These are phyloP conservation scores for Scelioninae gen. 2 DNA, from an alignment of 2,888 invertebrate genomes.

Conservation along the genomic window DNA sequence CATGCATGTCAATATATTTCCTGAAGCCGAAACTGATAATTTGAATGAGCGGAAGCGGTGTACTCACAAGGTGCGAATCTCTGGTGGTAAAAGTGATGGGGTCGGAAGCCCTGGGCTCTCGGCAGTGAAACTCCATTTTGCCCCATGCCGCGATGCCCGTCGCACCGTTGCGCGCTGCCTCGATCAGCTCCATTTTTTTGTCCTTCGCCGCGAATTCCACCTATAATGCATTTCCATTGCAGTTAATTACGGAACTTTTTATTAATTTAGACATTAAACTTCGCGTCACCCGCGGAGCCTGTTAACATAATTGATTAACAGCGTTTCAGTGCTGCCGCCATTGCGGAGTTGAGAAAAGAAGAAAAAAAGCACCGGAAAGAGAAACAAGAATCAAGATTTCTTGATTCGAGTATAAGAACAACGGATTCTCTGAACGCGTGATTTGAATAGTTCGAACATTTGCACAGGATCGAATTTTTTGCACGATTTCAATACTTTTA, in stretches of 20 bases:
- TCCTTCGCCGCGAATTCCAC: slow-evolving; percentile 95
- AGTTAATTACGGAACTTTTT: slow-evolving; percentile 18
- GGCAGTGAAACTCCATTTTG: slow-evolving; percentile 90
- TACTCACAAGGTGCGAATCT: slow-evolving; percentile 92
- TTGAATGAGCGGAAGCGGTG: slow-evolving; percentile 45
- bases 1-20: slow-evolving; percentile 58
- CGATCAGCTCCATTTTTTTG: slow-evolving; percentile 89
- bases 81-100: slow-evolving; percentile 94
- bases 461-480: too few relatives aligned
- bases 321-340: background rate
- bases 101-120: slow-evolving; percentile 89
- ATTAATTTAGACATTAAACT: slow-evolving; percentile 9
- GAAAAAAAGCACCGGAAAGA: too few relatives aligned
- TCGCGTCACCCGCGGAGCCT: background rate
- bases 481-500: too few relatives aligned
- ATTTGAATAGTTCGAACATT: too few relatives aligned
- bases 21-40: slow-evolving; percentile 56
- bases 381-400: too few relatives aligned
- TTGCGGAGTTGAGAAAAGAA: background rate
- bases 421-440: too few relatives aligned
- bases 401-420: too few relatives aligned
- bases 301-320: slow-evolving; percentile 13
- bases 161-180: slow-evolving; percentile 89
- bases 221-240: slow-evolving; percentile 75
- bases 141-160: slow-evolving; percentile 79